Percentiles rank a stretch among this genome's conserved stretches.
These are phyloP conservation scores for Apis florea DNA, from an alignment of 1,140 invertebrate species.

Conservation along the genomic window DNA sequence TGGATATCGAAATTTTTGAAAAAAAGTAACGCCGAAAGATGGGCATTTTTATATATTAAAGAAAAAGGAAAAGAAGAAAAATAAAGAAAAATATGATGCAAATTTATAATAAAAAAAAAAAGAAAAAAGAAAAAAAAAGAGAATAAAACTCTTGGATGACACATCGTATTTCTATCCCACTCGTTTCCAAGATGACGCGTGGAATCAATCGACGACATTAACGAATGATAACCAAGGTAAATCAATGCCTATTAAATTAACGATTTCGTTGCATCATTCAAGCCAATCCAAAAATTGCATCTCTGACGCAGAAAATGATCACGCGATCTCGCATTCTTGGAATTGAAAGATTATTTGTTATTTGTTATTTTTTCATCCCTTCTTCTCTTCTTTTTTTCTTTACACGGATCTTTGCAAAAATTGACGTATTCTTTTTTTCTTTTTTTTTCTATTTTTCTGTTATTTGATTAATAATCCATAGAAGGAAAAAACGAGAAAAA, in stretches of 20 bases:
- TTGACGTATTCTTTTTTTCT: not conserved
- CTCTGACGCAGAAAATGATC: constrained; percentile 10
- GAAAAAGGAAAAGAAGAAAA: not conserved
- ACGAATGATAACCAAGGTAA: not conserved
- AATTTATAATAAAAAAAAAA: constrained; percentile 10
- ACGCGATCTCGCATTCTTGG: constrained; percentile 43
- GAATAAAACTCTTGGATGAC: not conserved
- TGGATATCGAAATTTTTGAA: constrained; percentile 2
- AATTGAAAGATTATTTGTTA: constrained; percentile 5
- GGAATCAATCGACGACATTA: not conserved
- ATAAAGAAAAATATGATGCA: not conserved
- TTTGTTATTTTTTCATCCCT: constrained; percentile 1
- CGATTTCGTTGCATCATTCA: constrained; percentile 15
- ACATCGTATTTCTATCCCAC: not conserved
- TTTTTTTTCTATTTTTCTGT: not conserved
- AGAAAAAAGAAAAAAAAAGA: no score
- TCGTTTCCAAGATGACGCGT: not conserved
- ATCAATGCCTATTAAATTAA: constrained; percentile 41
- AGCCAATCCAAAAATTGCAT: not conserved
- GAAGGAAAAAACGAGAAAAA: not conserved
- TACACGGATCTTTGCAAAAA: not conserved
- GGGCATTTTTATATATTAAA: constrained; percentile 36
- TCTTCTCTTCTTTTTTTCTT: not conserved
- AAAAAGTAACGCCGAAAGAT: not conserved
- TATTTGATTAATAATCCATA: not conserved